Base-by-base conservation (phyloP, 2,113 vertebrate genomes). In the Sphaerodactylus townsendi region DNA sequence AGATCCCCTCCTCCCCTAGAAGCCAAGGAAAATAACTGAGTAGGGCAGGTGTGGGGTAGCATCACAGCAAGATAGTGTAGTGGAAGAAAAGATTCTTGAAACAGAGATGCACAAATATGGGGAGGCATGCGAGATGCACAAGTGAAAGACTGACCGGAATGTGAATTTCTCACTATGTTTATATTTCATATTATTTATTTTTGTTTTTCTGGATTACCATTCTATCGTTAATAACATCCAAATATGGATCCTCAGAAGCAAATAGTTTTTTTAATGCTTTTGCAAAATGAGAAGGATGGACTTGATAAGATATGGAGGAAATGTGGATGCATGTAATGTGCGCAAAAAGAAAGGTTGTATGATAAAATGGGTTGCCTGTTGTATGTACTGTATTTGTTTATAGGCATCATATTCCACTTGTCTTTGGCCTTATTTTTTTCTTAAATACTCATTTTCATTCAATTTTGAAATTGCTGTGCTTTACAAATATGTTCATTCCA, bases 21-120 rank as follows among this genome's bases (percentile, higher is more conserved):
- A 88, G 85, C 19, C 28, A 88, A 86, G 90, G 65, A 91, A 94
- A 88, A n/a, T 88, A 88, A 89, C 75, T 88, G 89, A 93, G 85
- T 86, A 90, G 85, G 5, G 33, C 93, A 94, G 95, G 91, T 96
- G 92, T 94, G 94, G 79, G n/a, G 23, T 76, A 92, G 81, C 81
- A 44, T 88, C 33, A 5, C 39, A 75, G 89, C 50, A 84, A 80
- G 83, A 87, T 79, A 84, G 83, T 86, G 53, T 66, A 84, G 88
- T 37, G 85, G 30, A 85, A 86, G 50, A 84, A 87, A 85, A 92
- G 79, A 86, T 90, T 15, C 84, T 92, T 80, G 66, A 78, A 85
- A 66, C 66, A 56, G 88, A 91, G 94, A 28, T 81, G 2, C 1
- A n/a, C n/a, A n/a, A n/a, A n/a, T 74, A 76, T 48, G 46, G 46